Evolutionary conservation across 2,888 invertebrate genomes (phyloP), one percentile per base, ranked within the genome.

Genomic region (Drosophila kokeensis): DNA sequence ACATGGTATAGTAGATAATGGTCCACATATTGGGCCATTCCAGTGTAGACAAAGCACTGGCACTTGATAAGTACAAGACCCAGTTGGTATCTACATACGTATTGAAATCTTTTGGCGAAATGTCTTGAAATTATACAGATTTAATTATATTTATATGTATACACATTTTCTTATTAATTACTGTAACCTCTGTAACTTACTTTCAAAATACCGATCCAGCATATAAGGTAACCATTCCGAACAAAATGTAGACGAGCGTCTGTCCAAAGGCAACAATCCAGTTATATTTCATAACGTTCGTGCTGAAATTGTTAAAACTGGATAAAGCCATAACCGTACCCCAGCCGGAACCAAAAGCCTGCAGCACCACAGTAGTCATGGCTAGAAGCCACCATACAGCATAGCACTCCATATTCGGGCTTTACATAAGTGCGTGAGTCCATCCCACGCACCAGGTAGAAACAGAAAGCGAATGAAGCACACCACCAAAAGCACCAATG

Each of bases 261-360:
- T 92, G 92, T 0, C 81, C 83, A 10, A 90, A 58, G 11, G 83
- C 82, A 63, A 90, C 83, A 0, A 91, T 50, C 91, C 91, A 92
- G 58, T 92, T 91, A 27, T 87, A 87, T 13, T 60, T 76, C 92
- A 95, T 94, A 80, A 96, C 96, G 79, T 96, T 95, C 76, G 96
- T 96, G 83, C 95, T 94, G 89, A 96, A 97, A 73, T 94, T 94
- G 91, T 97, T 97, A 91, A 96, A 97, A 91, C 97, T 97, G 36
- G 97, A 96, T 95, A 97, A 96, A 81, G 96, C 96, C 66, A 97
- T 94, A 48, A 97, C 94, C 6, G 96, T 96, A 36, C 97, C 97
- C 96, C 97, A 97, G 1, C 97, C 97, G 0, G 97, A 96, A 1
- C 98, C 98, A 32, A 98, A 95, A 0, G 97, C 97, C 90, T 96